phyloP scores from a whole-genome alignment of 1,140 invertebrate genomes.

The Zaprionus camerounensis region DNA sequence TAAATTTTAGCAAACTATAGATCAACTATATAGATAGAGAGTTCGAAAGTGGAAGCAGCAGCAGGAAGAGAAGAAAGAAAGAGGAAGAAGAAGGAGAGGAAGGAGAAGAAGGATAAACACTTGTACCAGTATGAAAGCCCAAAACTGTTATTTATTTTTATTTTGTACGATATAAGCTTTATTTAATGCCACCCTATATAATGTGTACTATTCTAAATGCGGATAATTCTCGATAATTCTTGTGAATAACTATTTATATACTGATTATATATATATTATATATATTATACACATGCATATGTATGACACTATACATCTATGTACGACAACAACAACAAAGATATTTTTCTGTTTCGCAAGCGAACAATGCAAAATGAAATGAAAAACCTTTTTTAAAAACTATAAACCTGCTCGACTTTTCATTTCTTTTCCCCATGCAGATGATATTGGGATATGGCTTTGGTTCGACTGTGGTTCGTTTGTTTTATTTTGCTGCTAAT shows the following conservation, averaged over 20 bases:
- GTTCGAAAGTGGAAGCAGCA: constrained; percentile 10
- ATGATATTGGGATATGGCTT: background rate
- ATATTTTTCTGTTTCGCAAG: constrained; percentile 82
- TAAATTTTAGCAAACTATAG: constrained; percentile 56
- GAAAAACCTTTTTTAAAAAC: constrained; percentile 80
- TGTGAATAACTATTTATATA: constrained; percentile 81
- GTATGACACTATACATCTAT: constrained; percentile 58
- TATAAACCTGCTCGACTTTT: constrained; percentile 37
- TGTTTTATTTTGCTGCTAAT: constrained; percentile 66
- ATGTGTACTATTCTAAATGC: constrained; percentile 60
- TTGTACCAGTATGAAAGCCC: constrained; percentile 81
- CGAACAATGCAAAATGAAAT: constrained; percentile 79
- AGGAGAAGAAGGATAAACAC: constrained; percentile 38
- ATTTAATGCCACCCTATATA: constrained; percentile 47
- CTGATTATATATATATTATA: constrained; percentile 44
- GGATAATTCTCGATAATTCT: constrained; percentile 72
- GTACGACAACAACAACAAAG: constrained; percentile 66
- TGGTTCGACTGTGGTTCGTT: constrained; percentile 1
- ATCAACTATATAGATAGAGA: constrained; percentile 24
- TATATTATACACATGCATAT: constrained; percentile 40
- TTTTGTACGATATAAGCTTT: constrained; percentile 74
- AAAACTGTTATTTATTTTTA: constrained; percentile 84
- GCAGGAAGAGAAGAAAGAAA: constrained; percentile 13
- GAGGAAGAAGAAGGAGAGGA: constrained; percentile 6
- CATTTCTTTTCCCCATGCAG: constrained; percentile 2